Evolutionary conservation across 2,797 vertebrate genomes (phyloP).

Genomic region (Emys orbicularis): DNA sequence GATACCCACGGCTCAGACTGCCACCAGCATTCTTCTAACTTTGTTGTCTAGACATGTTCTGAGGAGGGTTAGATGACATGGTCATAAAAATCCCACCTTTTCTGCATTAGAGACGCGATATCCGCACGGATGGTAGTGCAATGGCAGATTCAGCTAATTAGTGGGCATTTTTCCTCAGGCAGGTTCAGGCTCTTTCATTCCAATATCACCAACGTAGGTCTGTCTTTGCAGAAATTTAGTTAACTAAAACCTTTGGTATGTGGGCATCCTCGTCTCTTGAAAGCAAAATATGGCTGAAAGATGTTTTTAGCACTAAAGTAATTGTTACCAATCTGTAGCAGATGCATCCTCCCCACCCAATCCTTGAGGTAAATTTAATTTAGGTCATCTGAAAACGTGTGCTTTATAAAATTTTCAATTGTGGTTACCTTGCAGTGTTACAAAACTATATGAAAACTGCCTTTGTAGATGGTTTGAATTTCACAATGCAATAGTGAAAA

Average conservation of each 20-base stretch:
- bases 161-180: accelerated
- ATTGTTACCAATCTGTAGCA: background rate
- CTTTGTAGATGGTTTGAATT: background rate
- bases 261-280: accelerated
- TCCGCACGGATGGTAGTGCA: background rate
- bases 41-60: accelerated
- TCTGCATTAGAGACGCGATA: accelerated
- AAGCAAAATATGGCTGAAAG: constrained; percentile 5
- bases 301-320: background rate
- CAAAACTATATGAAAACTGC: background rate
- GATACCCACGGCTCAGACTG: accelerated
- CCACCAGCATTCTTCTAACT: accelerated
- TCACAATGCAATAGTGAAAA: constrained; percentile 9
- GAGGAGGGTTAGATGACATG: accelerated
- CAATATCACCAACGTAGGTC: background rate
- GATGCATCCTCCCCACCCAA: background rate
- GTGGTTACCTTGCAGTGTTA: constrained; percentile 25
- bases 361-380: background rate
- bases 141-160: background rate
- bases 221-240: background rate
- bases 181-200: background rate
- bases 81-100: accelerated
- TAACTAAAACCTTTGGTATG: background rate
- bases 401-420: background rate
- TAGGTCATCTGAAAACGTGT: background rate